phyloP scores from a whole-genome alignment of 2,113 vertebrate genomes.

The Nyctereutes procyonoides region DNA sequence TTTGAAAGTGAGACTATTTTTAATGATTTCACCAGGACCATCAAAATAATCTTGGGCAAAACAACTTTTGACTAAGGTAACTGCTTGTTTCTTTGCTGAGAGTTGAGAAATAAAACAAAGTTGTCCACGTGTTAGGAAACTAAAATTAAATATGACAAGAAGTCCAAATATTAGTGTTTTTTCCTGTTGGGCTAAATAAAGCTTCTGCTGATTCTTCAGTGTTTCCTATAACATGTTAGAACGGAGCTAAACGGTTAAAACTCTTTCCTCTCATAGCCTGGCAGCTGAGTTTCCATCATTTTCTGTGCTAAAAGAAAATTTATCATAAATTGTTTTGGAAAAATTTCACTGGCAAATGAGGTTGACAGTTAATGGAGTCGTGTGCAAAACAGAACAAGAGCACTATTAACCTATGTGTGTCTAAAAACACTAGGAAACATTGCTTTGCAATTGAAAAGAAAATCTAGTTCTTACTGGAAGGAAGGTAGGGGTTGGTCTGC shows the following conservation, averaged over 20 bases:
- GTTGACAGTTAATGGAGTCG: not conserved
- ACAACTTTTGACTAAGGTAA: conserved; percentile 55
- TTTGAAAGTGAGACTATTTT: conserved; percentile 72
- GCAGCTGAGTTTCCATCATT: conserved; percentile 46
- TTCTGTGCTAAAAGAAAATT: not conserved
- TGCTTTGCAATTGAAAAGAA: conserved; percentile 36
- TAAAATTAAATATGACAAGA: conserved; percentile 63
- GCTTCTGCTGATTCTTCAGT: conserved; percentile 62
- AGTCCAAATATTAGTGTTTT: conserved; percentile 36
- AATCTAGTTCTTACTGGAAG: not conserved
- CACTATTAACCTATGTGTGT: not conserved
- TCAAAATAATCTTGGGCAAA: conserved; percentile 60
- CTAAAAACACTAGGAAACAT: not conserved
- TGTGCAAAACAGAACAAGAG: not conserved
- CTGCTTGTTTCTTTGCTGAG: conserved; percentile 55
- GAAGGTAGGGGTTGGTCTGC: not conserved
- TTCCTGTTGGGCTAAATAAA: conserved; percentile 75
- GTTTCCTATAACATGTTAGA: conserved; percentile 66
- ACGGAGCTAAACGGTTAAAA: not conserved
- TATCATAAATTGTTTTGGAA: not conserved
- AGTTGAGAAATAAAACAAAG: conserved; percentile 51
- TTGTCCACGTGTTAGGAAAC: conserved; percentile 63
- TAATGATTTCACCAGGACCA: conserved; percentile 19
- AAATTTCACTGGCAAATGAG: conserved; percentile 32
- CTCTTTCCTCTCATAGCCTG: not conserved